A percentile compares a stretch with the other conserved stretches of the same genome.
phyloP scores from a whole-genome alignment of 2,113 vertebrate genomes.

The Xiphophorus hellerii region DNA sequence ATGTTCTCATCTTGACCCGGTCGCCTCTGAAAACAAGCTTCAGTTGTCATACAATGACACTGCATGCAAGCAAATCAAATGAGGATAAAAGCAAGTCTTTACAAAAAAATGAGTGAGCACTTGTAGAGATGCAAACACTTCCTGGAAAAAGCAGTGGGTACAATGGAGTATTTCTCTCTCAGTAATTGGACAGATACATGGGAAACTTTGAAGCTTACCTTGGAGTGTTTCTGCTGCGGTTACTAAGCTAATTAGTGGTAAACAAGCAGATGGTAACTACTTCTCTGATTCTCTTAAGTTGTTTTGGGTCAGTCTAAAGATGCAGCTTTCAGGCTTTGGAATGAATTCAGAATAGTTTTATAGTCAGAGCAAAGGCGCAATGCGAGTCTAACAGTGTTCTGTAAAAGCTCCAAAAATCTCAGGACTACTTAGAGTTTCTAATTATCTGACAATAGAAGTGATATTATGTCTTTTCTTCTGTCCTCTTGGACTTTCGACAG shows the following conservation, averaged over 20 bases:
- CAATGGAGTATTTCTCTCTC: conserved; percentile 33
- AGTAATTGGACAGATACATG: conserved; percentile 49
- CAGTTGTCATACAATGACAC: conserved; percentile 7
- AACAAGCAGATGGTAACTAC: conserved; percentile 41
- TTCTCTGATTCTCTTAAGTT: neutral
- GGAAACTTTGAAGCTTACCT: conserved; percentile 24
- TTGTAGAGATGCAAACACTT: conserved; percentile 17
- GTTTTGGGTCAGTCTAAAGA: neutral
- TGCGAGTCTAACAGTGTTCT: conserved; percentile 2
- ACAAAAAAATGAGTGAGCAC: neutral
- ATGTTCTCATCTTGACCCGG: neutral
- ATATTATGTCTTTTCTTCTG: neutral
- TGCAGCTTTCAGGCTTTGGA: neutral
- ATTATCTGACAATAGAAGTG: conserved; percentile 26
- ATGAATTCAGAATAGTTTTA: conserved; percentile 3
- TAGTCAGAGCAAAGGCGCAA: neutral
- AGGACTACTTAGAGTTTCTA: conserved; percentile 20
- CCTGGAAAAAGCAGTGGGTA: conserved; percentile 17
- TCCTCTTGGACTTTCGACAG: conserved; percentile 3
- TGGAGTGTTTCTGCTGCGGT: conserved; percentile 29
- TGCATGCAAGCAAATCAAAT: conserved; percentile 3
- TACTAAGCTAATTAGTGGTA: conserved; percentile 57
- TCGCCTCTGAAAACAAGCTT: neutral
- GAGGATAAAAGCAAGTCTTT: neutral
- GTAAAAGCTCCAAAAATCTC: conserved; percentile 5